A percentile compares a stretch with the other conserved stretches of the same genome.
These are phyloP conservation scores for Myodes glareolus DNA, from an alignment of 2,113 vertebrate genomes.

Conservation along the genomic window DNA sequence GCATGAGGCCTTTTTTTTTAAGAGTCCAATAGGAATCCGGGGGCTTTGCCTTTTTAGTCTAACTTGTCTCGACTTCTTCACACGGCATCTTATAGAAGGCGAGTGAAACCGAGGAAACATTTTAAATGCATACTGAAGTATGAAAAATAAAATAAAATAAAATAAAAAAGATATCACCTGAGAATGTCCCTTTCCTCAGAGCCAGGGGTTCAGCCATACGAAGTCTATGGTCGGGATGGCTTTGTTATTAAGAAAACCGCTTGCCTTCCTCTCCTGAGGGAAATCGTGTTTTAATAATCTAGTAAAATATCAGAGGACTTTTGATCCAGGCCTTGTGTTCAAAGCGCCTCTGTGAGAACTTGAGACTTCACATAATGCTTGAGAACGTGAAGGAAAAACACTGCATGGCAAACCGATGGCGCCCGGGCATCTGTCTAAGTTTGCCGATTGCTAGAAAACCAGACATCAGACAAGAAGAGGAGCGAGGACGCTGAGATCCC, in stretches of 20 bases:
- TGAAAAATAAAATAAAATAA: neutral
- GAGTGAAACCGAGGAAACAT: neutral
- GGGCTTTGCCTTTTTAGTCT: slow-evolving; percentile 27
- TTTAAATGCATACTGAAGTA: slow-evolving; percentile 10
- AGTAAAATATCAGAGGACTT: slow-evolving; percentile 40
- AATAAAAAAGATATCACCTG: slow-evolving; percentile 1
- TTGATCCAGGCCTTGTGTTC: slow-evolving; percentile 13
- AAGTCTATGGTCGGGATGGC: slow-evolving; percentile 40
- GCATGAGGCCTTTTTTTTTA: neutral
- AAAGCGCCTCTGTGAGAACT: neutral
- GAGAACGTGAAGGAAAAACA: slow-evolving; percentile 25
- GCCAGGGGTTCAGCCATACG: slow-evolving; percentile 32
- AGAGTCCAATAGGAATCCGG: slow-evolving; percentile 21
- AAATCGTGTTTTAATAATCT: slow-evolving; percentile 32
- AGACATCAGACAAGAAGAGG: slow-evolving; percentile 11
- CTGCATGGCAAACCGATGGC: neutral
- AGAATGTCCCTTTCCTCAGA: slow-evolving; percentile 62
- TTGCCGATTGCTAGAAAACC: slow-evolving; percentile 39
- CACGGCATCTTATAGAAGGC: slow-evolving; percentile 18
- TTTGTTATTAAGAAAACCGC: slow-evolving; percentile 56
- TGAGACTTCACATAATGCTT: neutral
- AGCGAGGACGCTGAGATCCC: neutral
- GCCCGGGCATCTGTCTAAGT: neutral
- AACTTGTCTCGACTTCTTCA: slow-evolving; percentile 29
- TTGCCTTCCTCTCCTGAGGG: neutral